These are phyloP conservation scores for Nemoura dubitans DNA, from an alignment of 2,888 invertebrate genomes.

Conservation along the genomic window DNA sequence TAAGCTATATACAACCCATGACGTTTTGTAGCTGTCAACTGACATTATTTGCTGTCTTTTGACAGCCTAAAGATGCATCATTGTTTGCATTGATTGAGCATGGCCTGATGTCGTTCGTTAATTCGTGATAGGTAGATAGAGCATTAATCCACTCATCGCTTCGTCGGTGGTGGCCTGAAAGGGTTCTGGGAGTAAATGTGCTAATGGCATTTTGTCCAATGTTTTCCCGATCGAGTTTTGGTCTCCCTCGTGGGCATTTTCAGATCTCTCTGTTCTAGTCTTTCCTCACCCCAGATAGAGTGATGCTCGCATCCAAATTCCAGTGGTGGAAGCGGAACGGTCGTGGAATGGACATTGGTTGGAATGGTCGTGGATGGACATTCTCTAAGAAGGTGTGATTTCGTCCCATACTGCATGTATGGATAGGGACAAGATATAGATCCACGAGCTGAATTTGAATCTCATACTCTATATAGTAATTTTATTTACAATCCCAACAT, in stretches of 20 bases:
- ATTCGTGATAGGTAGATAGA: not conserved
- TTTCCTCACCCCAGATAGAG: no score
- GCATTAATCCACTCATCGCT: not conserved
- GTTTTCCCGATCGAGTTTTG: not conserved
- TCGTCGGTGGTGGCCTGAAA: not conserved
- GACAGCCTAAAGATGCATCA: not conserved
- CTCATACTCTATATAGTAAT: no score
- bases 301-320: no score
- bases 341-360: no score
- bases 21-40: not conserved
- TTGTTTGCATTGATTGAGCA: conserved; percentile 12
- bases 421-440: no score
- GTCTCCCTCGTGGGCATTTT: not conserved
- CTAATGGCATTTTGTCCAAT: not conserved
- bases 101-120: not conserved
- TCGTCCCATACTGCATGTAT: no score
- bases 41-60: not conserved
- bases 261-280: not conserved
- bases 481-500: no score
- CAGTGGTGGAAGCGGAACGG: no score
- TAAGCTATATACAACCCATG: not conserved
- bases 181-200: conserved; percentile 1
- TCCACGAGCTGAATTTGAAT: no score
- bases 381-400: no score
- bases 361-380: no score